Percentiles rank a stretch among this genome's conserved stretches.
phyloP scores from a whole-genome alignment of 2,113 vertebrate genomes.

The Condylura cristata region DNA sequence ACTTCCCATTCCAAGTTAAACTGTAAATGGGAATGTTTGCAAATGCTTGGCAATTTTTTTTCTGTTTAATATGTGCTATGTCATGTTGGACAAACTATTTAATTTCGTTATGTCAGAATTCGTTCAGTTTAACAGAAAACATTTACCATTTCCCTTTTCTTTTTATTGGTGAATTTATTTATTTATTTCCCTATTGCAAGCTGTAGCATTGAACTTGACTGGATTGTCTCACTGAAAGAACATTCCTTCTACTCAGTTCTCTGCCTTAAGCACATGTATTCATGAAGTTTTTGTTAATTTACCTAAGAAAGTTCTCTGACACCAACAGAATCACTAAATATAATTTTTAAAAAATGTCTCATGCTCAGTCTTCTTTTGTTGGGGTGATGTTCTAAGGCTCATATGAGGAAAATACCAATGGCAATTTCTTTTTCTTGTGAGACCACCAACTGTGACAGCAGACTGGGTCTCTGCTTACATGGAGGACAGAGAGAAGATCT shows the following conservation, averaged over 20 bases:
- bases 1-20: constrained; percentile 24
- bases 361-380: neutral
- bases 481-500: neutral
- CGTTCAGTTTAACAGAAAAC: constrained; percentile 26
- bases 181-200: neutral
- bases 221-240: neutral
- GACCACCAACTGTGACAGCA: neutral
- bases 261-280: neutral
- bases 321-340: neutral
- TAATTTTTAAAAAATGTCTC: neutral
- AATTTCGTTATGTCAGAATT: neutral
- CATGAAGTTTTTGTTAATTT: neutral
- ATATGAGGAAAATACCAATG: neutral
- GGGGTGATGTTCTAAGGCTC: neutral
- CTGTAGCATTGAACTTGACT: neutral
- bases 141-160: neutral
- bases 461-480: neutral
- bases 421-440: neutral
- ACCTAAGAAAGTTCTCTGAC: neutral
- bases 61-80: neutral
- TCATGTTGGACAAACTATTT: neutral
- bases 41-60: neutral
- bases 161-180: neutral
- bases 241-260: neutral
- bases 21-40: neutral